Base-by-base conservation (phyloP, 2,888 invertebrate species). In the Microplitis deprimator region DNA sequence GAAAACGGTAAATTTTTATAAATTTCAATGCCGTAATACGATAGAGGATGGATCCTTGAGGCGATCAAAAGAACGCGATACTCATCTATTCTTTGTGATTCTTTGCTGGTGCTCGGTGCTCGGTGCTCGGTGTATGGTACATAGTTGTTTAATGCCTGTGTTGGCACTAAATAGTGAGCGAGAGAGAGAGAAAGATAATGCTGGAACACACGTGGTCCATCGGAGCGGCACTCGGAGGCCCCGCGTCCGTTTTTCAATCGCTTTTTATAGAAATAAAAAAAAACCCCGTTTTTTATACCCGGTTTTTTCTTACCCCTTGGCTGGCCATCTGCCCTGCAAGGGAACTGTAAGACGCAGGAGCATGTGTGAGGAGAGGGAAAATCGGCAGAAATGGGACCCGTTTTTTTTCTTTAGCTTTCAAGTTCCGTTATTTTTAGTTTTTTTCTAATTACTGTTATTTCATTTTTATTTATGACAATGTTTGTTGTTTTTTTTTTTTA, bases 301-400 rank as follows among this genome's bases (percentile, higher is more conserved):
- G 40, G 84, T 87, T 87, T 88, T 87, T 86, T 85, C 88, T 89
- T 89, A 89, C 89, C 89, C 89, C 89, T 89, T 89, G 85, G 89
- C 87, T 85, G 91, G 91, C 92, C 92, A 91, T 90, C 92, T 92
- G 92, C 91, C 87, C 87, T 89, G 89, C 85, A 91, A 90, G 89
- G 91, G 85, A 77, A 79, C 79, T 41, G 38, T 78, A 80, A 81
- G 81, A 89, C 85, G 87, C 88, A 88, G 50, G 29, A 29, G 29
- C 29, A 29, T 29, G 29, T 29, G 29, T 29, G 29, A 29, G 50
- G 50, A 50, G 50, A 50, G 50, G 50, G 50, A 50, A 50, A 50
- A 50, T 50, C 50, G 13, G 88, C 88, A 87, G 87, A 86, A 50
- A 87, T 88, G 86, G 85, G 84, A 74, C 69, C 76, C 13, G 60